Evolutionary conservation across 2,113 vertebrate species (phyloP), one percentile per base, ranked within the genome.

Genomic region (Dascyllus trimaculatus): DNA sequence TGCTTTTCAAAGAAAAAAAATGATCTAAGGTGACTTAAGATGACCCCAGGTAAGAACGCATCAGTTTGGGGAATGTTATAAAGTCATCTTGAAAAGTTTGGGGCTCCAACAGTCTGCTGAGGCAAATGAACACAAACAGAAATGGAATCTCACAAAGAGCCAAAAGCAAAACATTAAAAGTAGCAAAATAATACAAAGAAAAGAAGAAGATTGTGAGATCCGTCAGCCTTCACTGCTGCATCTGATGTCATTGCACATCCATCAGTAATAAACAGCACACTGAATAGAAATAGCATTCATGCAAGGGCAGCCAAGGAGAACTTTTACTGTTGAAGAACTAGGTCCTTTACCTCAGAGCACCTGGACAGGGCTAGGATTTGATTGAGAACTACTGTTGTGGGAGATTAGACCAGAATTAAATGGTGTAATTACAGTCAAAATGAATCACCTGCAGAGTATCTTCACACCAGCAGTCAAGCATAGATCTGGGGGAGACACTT

Each of bases 211-310:
- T 32, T 57, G 52, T 58, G 26, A 49, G 26, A 68, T 60, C 19
- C 15, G 21, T 72, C n/a, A 45, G 54, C 26, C 2, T 35, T 26
- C 38, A 26, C 18, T 53, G 49, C 46, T 68, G 52, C 43, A 35
- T 67, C 38, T 22, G 65, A 54, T 86, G 81, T 73, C 66, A 69
- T 65, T 69, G 65, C 77, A 52, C 52, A 77, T 88, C 51, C 72
- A 75, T 85, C 70, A 85, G 32, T 64, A 59, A 81, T 38, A 45
- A 80, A 53, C 60, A 80, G 26, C 60, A 29, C 48, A 25, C 46
- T 60, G 66, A 76, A 59, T 45, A 57, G 80, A 87, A 61, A 84
- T 51, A 49, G 58, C 49, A 72, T 80, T 75, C 32, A 75, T 0
- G 24, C 57, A 56, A 29, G 22, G 19, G 32, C 46, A 65, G 54